Percentiles rank a stretch among this genome's conserved stretches.
phyloP scores from a whole-genome alignment of 1,140 invertebrate genomes.

The Oncopeltus fasciatus region DNA sequence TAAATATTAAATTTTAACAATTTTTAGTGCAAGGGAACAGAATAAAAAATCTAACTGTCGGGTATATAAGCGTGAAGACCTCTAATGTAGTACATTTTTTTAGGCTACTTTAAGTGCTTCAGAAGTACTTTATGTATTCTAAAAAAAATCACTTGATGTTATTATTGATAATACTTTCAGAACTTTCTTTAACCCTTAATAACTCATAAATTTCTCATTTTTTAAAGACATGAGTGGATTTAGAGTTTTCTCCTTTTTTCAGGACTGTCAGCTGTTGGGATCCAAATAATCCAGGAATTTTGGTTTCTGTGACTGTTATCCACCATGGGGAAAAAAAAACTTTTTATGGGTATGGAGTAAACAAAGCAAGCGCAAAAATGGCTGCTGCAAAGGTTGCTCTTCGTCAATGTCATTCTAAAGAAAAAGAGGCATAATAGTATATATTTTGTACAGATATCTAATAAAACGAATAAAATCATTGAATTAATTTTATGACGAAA shows the following conservation, averaged over 20 bases:
- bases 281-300: conserved; percentile 26
- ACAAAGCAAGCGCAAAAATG: conserved; percentile 49
- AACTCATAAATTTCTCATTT: background rate
- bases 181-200: background rate
- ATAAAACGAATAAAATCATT: too few relatives aligned
- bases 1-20: too few relatives aligned
- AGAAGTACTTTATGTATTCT: background rate
- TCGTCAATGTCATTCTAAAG: conserved; percentile 27
- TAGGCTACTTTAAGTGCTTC: too few relatives aligned
- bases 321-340: conserved; percentile 36
- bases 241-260: background rate
- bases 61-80: too few relatives aligned
- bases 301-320: conserved; percentile 45
- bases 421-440: too few relatives aligned
- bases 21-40: too few relatives aligned
- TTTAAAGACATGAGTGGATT: background rate
- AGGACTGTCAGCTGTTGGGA: background rate
- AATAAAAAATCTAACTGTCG: too few relatives aligned
- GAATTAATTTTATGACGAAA: too few relatives aligned
- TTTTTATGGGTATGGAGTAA: conserved; percentile 53
- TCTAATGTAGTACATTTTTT: too few relatives aligned
- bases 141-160: background rate
- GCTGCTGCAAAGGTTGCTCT: conserved; percentile 62
- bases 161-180: background rate
- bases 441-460: too few relatives aligned